These are phyloP conservation scores for Sycophila sp. DNA, from an alignment of 1,140 invertebrate species.

Conservation along the genomic window DNA sequence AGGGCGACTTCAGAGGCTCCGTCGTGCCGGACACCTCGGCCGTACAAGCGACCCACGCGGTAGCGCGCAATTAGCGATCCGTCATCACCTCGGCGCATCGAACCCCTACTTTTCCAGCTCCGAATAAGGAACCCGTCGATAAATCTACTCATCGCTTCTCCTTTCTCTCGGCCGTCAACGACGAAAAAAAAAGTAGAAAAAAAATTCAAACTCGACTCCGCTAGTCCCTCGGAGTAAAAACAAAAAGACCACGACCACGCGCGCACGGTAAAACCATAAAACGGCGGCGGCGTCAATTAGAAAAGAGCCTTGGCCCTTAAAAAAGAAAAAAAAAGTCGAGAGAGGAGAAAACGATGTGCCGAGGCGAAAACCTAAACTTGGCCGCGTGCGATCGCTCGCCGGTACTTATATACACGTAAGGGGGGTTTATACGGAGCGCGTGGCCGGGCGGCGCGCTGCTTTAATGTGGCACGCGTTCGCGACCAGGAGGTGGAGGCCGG, in stretches of 20 bases:
- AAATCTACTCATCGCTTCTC: slow-evolving; percentile 25
- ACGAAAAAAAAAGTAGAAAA: background rate
- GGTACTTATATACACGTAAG: background rate
- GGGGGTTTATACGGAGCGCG: background rate
- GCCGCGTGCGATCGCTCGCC: background rate
- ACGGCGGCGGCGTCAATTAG: slow-evolving; percentile 18
- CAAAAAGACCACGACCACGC: background rate
- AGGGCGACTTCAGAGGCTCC: background rate
- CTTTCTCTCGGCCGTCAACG: background rate
- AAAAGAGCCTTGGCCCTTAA: slow-evolving; percentile 12
- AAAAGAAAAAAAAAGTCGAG: background rate
- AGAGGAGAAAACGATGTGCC: background rate
- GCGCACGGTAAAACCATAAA: slow-evolving; percentile 6
- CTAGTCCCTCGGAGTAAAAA: background rate
- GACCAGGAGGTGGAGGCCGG: slow-evolving; percentile 21
- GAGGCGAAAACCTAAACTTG: background rate
- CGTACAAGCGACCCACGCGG: background rate
- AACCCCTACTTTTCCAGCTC: background rate
- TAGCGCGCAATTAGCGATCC: too few relatives aligned
- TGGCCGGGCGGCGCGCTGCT: slow-evolving; percentile 6
- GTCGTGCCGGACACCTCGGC: background rate
- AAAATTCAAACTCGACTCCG: background rate
- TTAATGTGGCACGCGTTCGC: slow-evolving; percentile 11
- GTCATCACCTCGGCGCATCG: too few relatives aligned
- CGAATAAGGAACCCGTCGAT: slow-evolving; percentile 10